A percentile compares a stretch with the other conserved stretches of the same genome.
phyloP scores from a whole-genome alignment of 2,113 vertebrate genomes.

The Eidolon helvum region DNA sequence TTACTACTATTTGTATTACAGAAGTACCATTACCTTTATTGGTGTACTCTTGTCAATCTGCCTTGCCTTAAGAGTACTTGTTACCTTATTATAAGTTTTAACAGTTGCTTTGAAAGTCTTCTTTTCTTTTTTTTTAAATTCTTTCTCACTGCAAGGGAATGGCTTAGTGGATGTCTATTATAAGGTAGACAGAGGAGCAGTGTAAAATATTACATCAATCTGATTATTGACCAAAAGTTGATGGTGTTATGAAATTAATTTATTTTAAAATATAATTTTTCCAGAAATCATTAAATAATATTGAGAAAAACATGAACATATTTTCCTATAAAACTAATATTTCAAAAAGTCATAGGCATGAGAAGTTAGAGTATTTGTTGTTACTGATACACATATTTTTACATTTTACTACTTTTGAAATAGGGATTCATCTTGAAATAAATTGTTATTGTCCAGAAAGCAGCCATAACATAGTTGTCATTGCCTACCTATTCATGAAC shows the following conservation, averaged over 20 bases:
- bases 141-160: not conserved
- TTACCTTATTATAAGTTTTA: not conserved
- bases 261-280: not conserved
- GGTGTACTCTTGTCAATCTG: not conserved
- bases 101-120: constrained; percentile 33
- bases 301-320: not conserved
- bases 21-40: not conserved
- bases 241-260: not conserved
- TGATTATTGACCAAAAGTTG: not conserved
- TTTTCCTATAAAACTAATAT: not conserved
- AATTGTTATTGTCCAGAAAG: not conserved
- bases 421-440: not conserved
- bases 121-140: not conserved
- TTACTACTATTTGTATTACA: not conserved
- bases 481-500: not conserved
- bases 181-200: not conserved
- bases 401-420: not conserved
- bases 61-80: not conserved
- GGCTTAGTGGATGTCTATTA: not conserved
- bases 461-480: not conserved
- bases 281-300: not conserved
- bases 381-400: not conserved
- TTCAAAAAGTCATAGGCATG: not conserved
- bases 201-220: not conserved
- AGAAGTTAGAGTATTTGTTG: not conserved